These are phyloP conservation scores for Smithornis capensis DNA, from an alignment of 2,113 vertebrate genomes.

Conservation along the genomic window DNA sequence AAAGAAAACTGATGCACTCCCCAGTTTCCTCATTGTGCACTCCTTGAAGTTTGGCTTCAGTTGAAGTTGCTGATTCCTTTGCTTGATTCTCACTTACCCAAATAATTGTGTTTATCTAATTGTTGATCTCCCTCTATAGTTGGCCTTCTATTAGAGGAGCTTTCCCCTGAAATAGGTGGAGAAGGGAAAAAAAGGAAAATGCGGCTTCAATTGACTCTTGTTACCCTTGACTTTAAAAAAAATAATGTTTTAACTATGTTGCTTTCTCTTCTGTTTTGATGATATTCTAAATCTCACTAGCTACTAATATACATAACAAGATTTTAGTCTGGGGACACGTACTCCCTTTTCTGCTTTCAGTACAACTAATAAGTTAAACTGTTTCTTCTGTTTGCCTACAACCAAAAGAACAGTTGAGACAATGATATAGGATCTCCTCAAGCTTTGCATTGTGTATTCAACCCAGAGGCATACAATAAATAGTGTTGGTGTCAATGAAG, in stretches of 20 bases:
- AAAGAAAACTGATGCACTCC: background rate
- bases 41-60: background rate
- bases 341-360: background rate
- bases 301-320: background rate
- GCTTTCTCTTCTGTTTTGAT: background rate
- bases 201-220: background rate
- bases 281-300: background rate
- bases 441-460: background rate
- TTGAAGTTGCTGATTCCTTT: background rate
- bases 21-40: background rate
- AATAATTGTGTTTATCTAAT: background rate
- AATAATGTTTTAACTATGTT: background rate
- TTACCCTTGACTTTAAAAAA: background rate
- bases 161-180: background rate
- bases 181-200: accelerated
- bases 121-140: background rate
- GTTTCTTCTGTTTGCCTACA: background rate
- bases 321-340: background rate
- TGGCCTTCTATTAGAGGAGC: background rate
- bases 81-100: background rate
- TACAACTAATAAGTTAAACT: background rate
- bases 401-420: no score
- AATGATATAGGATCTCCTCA: background rate
- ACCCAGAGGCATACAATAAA: background rate
- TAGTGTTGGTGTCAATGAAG: background rate